phyloP scores from a whole-genome alignment of 2,888 invertebrate species.

The Drosophila melanosoma region DNA sequence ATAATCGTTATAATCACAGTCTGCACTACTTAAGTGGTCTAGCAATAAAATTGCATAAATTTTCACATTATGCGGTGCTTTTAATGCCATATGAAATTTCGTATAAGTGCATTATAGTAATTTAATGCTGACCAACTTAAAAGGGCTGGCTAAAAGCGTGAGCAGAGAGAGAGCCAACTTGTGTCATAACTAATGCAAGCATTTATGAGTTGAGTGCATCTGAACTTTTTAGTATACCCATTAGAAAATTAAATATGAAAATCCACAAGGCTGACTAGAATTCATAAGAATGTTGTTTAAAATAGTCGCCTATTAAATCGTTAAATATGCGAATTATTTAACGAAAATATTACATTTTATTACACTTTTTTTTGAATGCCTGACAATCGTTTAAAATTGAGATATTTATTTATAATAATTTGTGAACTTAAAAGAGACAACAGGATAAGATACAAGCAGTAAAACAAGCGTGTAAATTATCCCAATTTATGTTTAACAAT shows the following conservation, averaged over 20 bases:
- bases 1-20: slow-evolving; percentile 20
- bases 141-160: background rate
- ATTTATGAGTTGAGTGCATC: background rate
- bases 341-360: background rate
- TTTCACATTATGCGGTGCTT: slow-evolving; percentile 32
- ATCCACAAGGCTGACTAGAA: background rate
- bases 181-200: background rate
- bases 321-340: background rate
- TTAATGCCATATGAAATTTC: slow-evolving; percentile 33
- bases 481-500: background rate
- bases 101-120: slow-evolving; percentile 34
- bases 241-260: background rate
- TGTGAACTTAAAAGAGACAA: background rate
- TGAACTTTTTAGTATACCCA: background rate
- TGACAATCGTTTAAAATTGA: slow-evolving; percentile 8
- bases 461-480: background rate
- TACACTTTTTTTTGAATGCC: background rate
- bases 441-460: too few species aligned
- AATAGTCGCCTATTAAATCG: background rate
- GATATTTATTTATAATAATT: background rate
- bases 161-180: background rate
- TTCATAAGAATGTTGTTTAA: background rate
- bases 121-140: slow-evolving; percentile 18
- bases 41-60: slow-evolving; percentile 36
- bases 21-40: slow-evolving; percentile 35